Conservation (phyloP, 1,140 invertebrate species). For the Tetraneura akinire region DNA sequence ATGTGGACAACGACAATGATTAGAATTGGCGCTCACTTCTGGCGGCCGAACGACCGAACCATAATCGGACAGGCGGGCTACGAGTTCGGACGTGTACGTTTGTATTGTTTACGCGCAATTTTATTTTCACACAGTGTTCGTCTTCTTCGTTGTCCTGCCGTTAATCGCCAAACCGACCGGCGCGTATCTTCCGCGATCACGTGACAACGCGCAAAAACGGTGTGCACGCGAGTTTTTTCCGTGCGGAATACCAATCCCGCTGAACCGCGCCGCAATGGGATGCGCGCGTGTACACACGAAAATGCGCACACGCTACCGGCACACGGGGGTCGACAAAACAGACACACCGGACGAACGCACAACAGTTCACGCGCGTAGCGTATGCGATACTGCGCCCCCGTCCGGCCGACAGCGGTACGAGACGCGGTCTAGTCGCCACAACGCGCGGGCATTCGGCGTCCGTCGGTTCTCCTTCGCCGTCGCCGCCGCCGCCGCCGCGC, state of each 20-base stretch:
- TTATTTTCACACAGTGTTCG: too few relatives aligned
- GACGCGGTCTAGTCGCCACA: neutral
- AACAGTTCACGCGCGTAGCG: neutral
- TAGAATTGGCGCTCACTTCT: too few relatives aligned
- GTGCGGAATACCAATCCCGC: too few relatives aligned
- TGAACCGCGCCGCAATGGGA: neutral
- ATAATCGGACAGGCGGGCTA: too few relatives aligned
- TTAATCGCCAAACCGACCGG: neutral
- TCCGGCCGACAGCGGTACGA: neutral
- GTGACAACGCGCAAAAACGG: neutral
- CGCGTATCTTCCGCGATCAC: too few relatives aligned
- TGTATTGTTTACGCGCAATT: too few relatives aligned
- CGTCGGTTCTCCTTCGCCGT: neutral
- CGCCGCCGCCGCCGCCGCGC: neutral
- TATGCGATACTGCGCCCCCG: slow-evolving; percentile 9
- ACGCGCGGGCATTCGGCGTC: neutral
- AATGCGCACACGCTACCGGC: slow-evolving; percentile 9
- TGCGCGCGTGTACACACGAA: neutral
- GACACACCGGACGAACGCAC: neutral
- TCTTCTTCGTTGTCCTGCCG: neutral
- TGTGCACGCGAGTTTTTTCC: neutral
- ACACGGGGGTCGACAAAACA: neutral
- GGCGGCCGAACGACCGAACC: too few relatives aligned
- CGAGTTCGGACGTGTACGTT: too few relatives aligned
- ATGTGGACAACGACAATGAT: too few relatives aligned